Conservation (phyloP, 1,140 invertebrate species). For the Bombus superbus region DNA sequence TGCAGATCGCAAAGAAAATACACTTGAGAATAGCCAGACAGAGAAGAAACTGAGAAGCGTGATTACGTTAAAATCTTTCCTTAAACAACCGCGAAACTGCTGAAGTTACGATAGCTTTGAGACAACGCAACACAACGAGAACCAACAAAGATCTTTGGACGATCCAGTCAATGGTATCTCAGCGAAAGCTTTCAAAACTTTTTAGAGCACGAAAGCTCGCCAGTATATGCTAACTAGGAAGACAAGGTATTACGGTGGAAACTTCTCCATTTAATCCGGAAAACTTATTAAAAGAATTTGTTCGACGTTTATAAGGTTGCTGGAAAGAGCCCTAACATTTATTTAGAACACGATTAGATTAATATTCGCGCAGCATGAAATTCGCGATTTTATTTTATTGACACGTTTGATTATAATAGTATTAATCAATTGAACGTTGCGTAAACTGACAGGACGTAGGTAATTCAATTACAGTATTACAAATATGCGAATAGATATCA, state of each 20-base stretch:
- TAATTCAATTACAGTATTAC: too few species aligned
- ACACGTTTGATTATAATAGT: background rate
- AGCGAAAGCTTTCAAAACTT: background rate
- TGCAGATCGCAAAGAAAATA: constrained; percentile 49
- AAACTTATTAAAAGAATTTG: background rate
- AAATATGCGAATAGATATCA: too few species aligned
- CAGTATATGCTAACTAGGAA: background rate
- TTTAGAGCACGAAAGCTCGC: background rate
- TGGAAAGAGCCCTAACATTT: background rate
- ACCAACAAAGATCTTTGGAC: background rate
- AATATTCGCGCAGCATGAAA: background rate
- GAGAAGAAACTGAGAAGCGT: constrained; percentile 7
- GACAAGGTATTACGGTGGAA: background rate
- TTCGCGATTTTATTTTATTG: too few species aligned
- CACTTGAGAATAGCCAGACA: background rate
- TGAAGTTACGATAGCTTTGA: background rate
- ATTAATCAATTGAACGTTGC: background rate
- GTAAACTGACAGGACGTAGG: too few species aligned
- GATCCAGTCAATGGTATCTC: background rate
- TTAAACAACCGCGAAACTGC: constrained; percentile 61
- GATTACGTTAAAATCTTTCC: constrained; percentile 70
- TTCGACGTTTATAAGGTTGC: background rate
- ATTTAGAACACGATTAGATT: background rate
- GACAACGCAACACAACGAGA: background rate
- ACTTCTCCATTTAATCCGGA: background rate